Percentiles rank a stretch among this genome's conserved stretches.
Conservation (phyloP, 1,140 invertebrate species). For the Holcopasites calliopsidis region DNA sequence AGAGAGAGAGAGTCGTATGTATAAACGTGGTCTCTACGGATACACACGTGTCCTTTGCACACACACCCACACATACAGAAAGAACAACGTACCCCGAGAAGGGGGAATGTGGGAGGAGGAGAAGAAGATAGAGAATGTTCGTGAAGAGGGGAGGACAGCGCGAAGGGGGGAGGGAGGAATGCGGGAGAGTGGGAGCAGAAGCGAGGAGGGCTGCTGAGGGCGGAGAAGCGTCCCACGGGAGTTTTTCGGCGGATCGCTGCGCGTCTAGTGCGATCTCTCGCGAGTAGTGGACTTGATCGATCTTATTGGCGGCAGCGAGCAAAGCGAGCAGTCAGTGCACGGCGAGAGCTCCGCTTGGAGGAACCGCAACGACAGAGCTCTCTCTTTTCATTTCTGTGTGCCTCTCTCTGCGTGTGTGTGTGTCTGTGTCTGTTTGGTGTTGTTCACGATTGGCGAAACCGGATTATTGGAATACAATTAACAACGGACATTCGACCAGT, state of each 20-base stretch:
- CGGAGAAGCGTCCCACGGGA: slow-evolving; percentile 64
- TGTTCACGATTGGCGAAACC: no score
- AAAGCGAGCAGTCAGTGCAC: slow-evolving; percentile 40
- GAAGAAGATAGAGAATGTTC: slow-evolving; percentile 13
- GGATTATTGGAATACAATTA: no score
- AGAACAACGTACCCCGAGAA: slow-evolving; percentile 41
- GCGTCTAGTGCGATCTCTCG: slow-evolving; percentile 67
- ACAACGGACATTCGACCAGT: neutral
- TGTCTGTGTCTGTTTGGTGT: neutral
- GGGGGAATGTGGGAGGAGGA: slow-evolving; percentile 49
- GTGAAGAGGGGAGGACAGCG: slow-evolving; percentile 43
- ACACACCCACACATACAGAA: neutral
- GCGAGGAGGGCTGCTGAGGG: slow-evolving; percentile 61
- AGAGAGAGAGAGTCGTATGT: neutral
- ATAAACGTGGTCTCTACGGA: no score
- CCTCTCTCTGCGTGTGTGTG: neutral
- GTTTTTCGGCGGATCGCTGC: slow-evolving; percentile 68
- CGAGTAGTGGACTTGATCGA: slow-evolving; percentile 57
- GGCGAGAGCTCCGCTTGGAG: slow-evolving; percentile 30
- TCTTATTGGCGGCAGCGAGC: slow-evolving; percentile 52
- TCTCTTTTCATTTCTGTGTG: neutral
- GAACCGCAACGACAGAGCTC: slow-evolving; percentile 31
- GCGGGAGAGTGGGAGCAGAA: slow-evolving; percentile 46
- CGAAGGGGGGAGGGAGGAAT: neutral
- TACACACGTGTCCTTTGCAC: no score